Evolutionary conservation across 2,113 vertebrate species (phyloP).

Genomic region (Coreoperca whiteheadi): DNA sequence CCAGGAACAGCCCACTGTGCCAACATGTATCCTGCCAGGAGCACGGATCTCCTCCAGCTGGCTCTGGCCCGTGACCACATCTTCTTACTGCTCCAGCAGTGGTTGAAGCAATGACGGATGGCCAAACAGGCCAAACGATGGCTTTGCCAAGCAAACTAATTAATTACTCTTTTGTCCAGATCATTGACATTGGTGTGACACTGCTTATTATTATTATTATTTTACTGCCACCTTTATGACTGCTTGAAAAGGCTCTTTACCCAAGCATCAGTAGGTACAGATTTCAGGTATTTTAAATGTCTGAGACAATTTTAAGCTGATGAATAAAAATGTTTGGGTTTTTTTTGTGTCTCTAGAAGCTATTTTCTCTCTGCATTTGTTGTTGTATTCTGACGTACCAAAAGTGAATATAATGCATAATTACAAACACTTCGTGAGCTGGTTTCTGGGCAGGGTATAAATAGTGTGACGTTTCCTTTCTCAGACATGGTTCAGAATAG

Average conservation of each 20-base stretch:
- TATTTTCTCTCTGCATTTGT: conserved; percentile 6
- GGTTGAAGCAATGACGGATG: conserved; percentile 70
- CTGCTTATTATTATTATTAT: neutral
- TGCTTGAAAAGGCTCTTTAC: conserved; percentile 46
- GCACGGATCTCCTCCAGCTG: conserved; percentile 75
- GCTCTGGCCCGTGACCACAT: conserved; percentile 72
- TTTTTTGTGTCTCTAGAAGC: neutral
- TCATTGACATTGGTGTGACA: neutral
- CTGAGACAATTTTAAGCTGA: neutral
- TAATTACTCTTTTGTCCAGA: neutral
- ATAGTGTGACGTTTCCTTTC: neutral
- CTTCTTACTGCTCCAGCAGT: conserved; percentile 77
- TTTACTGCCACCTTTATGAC: conserved; percentile 21
- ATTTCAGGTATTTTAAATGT: conserved; percentile 1
- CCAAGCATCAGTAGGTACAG: neutral
- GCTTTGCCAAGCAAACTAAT: conserved; percentile 4
- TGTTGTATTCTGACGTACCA: neutral
- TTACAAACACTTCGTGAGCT: neutral
- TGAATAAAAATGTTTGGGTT: conserved; percentile 44
- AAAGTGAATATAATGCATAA: neutral
- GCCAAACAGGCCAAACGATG: neutral
- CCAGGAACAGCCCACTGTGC: conserved; percentile 82
- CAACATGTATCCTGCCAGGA: conserved; percentile 78
- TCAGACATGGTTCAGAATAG: neutral
- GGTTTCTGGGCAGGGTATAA: neutral